Evolutionary conservation across 2,888 invertebrate species (phyloP).

Genomic region (Philhelius pedissequus): DNA sequence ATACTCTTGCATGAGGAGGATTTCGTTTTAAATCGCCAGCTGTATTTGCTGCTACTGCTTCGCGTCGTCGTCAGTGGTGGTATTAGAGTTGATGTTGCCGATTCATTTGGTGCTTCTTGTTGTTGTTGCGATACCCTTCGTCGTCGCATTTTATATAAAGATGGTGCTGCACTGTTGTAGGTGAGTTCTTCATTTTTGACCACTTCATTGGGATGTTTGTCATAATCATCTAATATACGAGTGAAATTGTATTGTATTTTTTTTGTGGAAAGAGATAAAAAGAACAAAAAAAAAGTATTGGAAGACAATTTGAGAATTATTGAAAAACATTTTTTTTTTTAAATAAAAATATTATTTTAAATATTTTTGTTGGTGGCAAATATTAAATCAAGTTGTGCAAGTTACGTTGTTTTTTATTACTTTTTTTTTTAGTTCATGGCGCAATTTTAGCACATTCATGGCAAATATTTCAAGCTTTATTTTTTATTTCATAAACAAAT

Average conservation of each 20-base stretch:
- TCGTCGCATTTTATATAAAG: slow-evolving; percentile 50
- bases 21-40: slow-evolving; percentile 17
- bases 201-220: slow-evolving; percentile 94
- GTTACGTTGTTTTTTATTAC: neutral
- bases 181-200: slow-evolving; percentile 95
- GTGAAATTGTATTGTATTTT: slow-evolving; percentile 47
- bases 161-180: slow-evolving; percentile 81
- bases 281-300: neutral
- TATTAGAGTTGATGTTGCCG: neutral
- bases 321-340: neutral
- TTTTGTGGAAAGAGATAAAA: neutral
- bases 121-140: slow-evolving; percentile 13
- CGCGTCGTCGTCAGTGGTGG: neutral
- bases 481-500: neutral
- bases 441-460: neutral
- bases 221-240: slow-evolving; percentile 85
- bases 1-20: slow-evolving; percentile 27
- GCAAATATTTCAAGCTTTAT: slow-evolving; percentile 7
- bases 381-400: slow-evolving; percentile 58
- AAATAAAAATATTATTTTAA: neutral
- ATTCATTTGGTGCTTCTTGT: neutral
- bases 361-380: slow-evolving; percentile 41
- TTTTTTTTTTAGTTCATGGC: neutral
- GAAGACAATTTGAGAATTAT: slow-evolving; percentile 1
- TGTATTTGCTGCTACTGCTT: neutral